Conservation (phyloP, 2,113 vertebrate species). For the Himantopus leucocephalus region DNA sequence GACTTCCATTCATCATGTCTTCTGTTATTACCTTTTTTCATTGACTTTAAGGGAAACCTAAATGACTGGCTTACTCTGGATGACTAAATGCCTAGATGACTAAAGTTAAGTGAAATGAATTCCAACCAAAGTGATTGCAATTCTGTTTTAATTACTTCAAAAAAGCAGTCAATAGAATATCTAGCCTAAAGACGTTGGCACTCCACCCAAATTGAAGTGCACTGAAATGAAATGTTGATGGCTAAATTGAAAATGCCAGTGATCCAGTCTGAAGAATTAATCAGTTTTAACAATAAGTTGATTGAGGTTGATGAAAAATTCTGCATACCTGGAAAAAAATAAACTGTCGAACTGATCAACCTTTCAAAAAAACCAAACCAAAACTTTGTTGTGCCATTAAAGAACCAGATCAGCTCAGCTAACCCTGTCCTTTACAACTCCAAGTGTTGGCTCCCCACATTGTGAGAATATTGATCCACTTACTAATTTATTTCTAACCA, state of each 20-base stretch:
- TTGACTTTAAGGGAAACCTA: background rate
- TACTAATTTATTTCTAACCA: background rate
- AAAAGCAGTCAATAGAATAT: slow-evolving; percentile 8
- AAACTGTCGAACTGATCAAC: background rate
- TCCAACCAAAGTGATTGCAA: background rate
- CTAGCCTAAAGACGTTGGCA: background rate
- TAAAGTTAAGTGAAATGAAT: background rate
- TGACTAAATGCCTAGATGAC: background rate
- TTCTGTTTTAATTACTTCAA: slow-evolving; percentile 45
- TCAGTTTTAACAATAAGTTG: slow-evolving; percentile 13
- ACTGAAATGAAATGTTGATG: background rate
- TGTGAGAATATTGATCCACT: background rate
- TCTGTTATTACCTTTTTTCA: background rate
- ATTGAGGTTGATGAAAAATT: slow-evolving; percentile 6
- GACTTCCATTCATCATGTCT: background rate
- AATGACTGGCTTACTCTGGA: background rate
- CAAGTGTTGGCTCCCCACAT: background rate
- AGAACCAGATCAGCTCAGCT: background rate
- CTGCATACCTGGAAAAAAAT: background rate
- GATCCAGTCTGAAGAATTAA: slow-evolving; percentile 10
- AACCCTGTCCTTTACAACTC: background rate
- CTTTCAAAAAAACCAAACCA: background rate
- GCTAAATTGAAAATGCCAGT: slow-evolving; percentile 32
- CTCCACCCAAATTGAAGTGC: background rate
- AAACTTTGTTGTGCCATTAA: background rate